Conservation (phyloP, 2,113 vertebrate genomes). For the Phainopepla nitens region DNA sequence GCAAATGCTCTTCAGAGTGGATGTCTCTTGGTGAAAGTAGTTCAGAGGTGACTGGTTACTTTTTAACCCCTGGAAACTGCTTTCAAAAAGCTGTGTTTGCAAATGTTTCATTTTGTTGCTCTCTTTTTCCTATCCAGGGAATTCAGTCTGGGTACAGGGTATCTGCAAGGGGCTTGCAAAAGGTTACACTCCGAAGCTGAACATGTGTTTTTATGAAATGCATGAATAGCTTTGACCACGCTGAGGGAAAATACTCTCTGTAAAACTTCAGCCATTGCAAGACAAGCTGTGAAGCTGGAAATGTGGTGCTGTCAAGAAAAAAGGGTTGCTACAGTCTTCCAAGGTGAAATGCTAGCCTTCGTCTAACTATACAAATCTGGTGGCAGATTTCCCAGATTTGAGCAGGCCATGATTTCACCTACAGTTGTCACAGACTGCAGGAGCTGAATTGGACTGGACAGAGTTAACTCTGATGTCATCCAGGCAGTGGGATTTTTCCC, state of each 20-base stretch:
- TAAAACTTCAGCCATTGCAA: neutral
- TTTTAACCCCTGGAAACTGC: neutral
- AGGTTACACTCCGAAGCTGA: neutral
- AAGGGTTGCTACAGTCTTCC: neutral
- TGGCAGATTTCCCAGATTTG: constrained; percentile 43
- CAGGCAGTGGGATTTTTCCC: constrained; percentile 20
- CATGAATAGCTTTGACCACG: neutral
- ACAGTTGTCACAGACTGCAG: neutral
- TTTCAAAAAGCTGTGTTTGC: neutral
- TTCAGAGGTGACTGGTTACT: constrained; percentile 3
- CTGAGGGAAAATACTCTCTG: neutral
- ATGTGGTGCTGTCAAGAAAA: constrained; percentile 4
- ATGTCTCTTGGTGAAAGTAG: neutral
- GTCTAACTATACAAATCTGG: neutral
- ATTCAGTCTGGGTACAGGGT: neutral
- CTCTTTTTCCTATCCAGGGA: neutral
- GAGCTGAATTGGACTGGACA: neutral
- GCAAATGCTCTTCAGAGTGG: neutral
- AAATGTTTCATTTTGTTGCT: neutral
- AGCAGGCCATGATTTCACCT: neutral
- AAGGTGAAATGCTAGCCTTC: constrained; percentile 36
- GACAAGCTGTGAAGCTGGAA: neutral
- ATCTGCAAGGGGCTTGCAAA: neutral
- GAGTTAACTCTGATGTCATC: constrained; percentile 52
- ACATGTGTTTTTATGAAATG: neutral